phyloP scores from a whole-genome alignment of 2,113 vertebrate genomes.

The Acrocephalus kingi region DNA sequence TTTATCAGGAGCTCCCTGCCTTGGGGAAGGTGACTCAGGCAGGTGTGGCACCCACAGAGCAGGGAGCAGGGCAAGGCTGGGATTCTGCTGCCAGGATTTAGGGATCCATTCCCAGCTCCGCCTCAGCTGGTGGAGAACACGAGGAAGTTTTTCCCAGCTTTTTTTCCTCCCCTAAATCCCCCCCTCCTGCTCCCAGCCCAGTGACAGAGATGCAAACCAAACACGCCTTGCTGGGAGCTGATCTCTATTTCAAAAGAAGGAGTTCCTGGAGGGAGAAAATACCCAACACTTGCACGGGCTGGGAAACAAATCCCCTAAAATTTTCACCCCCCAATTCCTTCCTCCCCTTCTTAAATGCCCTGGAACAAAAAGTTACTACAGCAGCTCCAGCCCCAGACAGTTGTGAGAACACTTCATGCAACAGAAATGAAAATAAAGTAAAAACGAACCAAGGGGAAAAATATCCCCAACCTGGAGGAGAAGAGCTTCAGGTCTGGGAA shows the following conservation, averaged over 20 bases:
- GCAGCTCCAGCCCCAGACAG: background rate
- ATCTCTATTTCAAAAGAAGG: background rate
- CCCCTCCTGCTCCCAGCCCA: background rate
- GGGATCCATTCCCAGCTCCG: background rate
- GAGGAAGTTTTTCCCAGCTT: too few species aligned
- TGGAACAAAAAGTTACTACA: background rate
- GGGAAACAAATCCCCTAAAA: background rate
- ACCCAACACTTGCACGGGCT: background rate
- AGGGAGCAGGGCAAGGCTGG: too few species aligned
- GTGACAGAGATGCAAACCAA: background rate
- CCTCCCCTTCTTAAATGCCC: background rate
- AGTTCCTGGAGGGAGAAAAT: background rate
- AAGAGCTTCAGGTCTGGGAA: background rate
- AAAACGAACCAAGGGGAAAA: background rate
- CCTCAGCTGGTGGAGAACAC: too few species aligned
- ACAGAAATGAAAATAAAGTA: background rate
- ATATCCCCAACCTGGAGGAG: background rate
- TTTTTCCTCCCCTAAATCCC: too few species aligned
- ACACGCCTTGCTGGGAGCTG: background rate
- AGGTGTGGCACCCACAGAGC: background rate
- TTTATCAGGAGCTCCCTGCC: background rate
- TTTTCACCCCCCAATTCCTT: background rate
- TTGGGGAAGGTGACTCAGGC: background rate
- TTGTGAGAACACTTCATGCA: background rate
- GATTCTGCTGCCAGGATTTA: background rate